Percentiles rank a stretch among this genome's conserved stretches.
Conservation (phyloP, 1,140 invertebrate species). For the Diplogasteroides magnus region DNA sequence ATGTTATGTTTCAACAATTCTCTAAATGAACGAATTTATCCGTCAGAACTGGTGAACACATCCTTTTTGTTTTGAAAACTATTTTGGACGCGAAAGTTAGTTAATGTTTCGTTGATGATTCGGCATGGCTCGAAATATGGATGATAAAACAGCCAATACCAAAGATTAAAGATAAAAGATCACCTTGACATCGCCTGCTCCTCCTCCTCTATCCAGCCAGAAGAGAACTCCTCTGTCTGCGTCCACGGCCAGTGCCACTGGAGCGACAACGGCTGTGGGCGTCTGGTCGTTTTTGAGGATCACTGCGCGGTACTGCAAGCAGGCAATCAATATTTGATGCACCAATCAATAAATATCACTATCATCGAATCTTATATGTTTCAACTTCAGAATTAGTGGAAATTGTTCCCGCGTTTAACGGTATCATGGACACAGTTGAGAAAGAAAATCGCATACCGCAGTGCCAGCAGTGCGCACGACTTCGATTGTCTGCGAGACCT, state of each 20-base stretch:
- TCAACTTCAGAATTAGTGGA: too few species aligned
- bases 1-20: too few species aligned
- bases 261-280: slow-evolving; percentile 75
- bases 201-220: slow-evolving; percentile 89
- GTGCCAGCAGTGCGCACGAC: slow-evolving; percentile 66
- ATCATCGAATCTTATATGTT: too few species aligned
- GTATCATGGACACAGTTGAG: not conserved
- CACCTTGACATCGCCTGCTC: slow-evolving; percentile 77
- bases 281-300: slow-evolving; percentile 85
- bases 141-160: too few species aligned
- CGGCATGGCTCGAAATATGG: too few species aligned
- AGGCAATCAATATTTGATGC: slow-evolving; percentile 58
- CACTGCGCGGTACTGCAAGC: slow-evolving; percentile 72
- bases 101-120: too few species aligned
- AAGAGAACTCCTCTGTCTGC: slow-evolving; percentile 81
- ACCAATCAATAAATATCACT: not conserved
- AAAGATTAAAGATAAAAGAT: not conserved
- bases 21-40: too few species aligned
- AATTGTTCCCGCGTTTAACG: too few species aligned
- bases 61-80: too few species aligned
- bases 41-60: too few species aligned
- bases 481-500: slow-evolving; percentile 85
- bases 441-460: slow-evolving; percentile 19
- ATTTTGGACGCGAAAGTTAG: too few species aligned
- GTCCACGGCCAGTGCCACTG: slow-evolving; percentile 80